Base-by-base conservation (phyloP, 2,797 vertebrate species). In the Discoglossus pictus region DNA sequence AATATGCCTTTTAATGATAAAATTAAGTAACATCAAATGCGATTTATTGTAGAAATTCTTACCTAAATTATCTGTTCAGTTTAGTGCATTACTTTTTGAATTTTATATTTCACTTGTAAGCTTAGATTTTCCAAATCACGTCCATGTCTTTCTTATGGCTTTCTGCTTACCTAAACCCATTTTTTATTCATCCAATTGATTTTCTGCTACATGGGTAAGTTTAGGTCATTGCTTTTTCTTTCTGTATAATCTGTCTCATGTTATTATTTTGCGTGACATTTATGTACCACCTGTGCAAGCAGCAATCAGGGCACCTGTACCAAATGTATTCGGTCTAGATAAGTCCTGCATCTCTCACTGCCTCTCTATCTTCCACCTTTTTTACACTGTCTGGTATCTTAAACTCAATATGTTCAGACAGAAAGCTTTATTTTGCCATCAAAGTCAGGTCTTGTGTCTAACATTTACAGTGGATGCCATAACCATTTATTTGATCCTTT, bases 241-340 rank as follows among this genome's bases (percentile, higher is more conserved):
- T 34, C 15, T 23, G n/a, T 34, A 52, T 34, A 17, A 27, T 17
- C 27, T 46, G 43, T 52, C 27, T 16, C n/a, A 13, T 52, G 25
- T 34, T 52, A 34, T 52, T 52, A 52, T 52, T 52, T 52, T 52
- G 25, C 17, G 43, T 46, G 27, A 31, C 27, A 34, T 31, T 52
- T 52, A 52, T 52, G 25, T 35, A 27, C 27, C 27, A 52, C 25
- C 15, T 34, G 50, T 34, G 27, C 27, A 52, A 52, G 50, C 16
- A 34, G 25, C 25, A 16, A 52, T 52, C 50, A 52, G 18, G 11
- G 50, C 27, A 52, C 35, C 27, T 52, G 27, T 11, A n/a, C 27
- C 50, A 35, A 27, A 34, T 52, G 27, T 15, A 52, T 17, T 52
- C 12, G 3, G 50, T 34, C 27, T 52, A 17, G 27, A 52, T 52